A percentile compares a stretch with the other conserved stretches of the same genome.
phyloP scores from a whole-genome alignment of 2,797 vertebrate species.

The Gallirallus australis region DNA sequence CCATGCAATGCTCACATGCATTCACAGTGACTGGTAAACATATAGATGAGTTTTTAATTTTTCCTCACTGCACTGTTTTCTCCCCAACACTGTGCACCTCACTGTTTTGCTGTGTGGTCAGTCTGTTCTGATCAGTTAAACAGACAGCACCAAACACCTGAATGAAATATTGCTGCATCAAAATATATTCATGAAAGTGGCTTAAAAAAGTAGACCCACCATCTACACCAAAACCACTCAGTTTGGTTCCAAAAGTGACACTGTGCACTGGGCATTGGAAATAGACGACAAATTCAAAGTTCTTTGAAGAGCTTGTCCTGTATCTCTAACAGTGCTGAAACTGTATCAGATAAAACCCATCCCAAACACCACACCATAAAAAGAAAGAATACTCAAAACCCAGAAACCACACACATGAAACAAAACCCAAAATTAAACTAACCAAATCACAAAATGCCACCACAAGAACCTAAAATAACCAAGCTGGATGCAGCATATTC shows the following conservation, averaged over 20 bases:
- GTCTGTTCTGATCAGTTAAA: not conserved
- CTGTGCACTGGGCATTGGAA: not conserved
- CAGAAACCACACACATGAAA: not conserved
- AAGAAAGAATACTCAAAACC: not conserved
- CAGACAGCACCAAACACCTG: not conserved
- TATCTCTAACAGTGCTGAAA: not conserved
- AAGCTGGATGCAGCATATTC: not conserved
- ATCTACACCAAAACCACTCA: not conserved
- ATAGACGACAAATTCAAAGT: not conserved
- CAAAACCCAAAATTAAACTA: not conserved
- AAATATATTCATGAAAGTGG: not conserved
- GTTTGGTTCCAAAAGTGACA: not conserved
- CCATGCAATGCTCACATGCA: not conserved
- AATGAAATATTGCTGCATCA: not conserved
- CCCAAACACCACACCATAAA: no score
- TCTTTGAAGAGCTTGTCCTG: not conserved
- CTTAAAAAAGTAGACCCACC: not conserved
- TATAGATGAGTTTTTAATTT: not conserved
- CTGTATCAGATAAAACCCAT: not conserved
- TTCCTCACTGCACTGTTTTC: not conserved
- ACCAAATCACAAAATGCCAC: not conserved
- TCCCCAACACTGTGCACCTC: not conserved
- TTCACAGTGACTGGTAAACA: not conserved
- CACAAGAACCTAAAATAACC: not conserved
- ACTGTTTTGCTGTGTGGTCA: not conserved